Evolutionary conservation across 2,888 invertebrate genomes (phyloP).

Genomic region (Dromius quadrimaculatus): DNA sequence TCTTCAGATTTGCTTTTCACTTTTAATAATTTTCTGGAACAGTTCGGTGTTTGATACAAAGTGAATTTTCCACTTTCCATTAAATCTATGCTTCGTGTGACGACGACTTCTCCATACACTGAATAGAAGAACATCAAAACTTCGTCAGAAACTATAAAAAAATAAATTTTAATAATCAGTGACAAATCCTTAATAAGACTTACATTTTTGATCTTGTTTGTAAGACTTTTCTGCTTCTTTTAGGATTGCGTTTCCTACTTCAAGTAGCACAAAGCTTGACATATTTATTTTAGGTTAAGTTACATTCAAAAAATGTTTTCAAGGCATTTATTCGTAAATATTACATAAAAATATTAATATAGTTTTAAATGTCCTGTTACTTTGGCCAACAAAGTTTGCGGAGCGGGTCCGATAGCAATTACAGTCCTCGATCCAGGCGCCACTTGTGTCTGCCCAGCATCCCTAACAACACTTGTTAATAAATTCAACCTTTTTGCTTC

Average conservation of each 20-base stretch:
- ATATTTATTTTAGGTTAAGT: conserved; percentile 26
- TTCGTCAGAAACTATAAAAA: conserved; percentile 70
- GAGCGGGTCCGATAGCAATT: conserved; percentile 92
- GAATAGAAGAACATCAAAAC: conserved; percentile 71
- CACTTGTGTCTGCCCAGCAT: conserved; percentile 95
- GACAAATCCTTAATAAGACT: conserved; percentile 27
- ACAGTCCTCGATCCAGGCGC: conserved; percentile 90
- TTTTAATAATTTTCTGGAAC: conserved; percentile 70
- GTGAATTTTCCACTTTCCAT: conserved; percentile 72
- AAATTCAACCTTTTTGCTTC: conserved; percentile 79
- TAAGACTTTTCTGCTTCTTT: conserved; percentile 57
- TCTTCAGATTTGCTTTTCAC: conserved; percentile 70
- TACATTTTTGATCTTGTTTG: conserved; percentile 57
- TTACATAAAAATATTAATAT: conserved; percentile 69
- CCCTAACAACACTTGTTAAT: conserved; percentile 81
- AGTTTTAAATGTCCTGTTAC: conserved; percentile 91
- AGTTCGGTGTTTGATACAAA: conserved; percentile 67
- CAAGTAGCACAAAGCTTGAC: conserved; percentile 20
- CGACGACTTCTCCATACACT: conserved; percentile 71
- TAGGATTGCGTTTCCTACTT: conserved; percentile 57
- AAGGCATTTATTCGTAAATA: not conserved
- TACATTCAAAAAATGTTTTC: not conserved
- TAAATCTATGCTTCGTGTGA: conserved; percentile 73
- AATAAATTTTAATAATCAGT: not conserved
- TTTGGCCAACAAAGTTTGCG: conserved; percentile 79